Conservation (phyloP, 2,888 invertebrate species). For the Ophioninae sp. region DNA sequence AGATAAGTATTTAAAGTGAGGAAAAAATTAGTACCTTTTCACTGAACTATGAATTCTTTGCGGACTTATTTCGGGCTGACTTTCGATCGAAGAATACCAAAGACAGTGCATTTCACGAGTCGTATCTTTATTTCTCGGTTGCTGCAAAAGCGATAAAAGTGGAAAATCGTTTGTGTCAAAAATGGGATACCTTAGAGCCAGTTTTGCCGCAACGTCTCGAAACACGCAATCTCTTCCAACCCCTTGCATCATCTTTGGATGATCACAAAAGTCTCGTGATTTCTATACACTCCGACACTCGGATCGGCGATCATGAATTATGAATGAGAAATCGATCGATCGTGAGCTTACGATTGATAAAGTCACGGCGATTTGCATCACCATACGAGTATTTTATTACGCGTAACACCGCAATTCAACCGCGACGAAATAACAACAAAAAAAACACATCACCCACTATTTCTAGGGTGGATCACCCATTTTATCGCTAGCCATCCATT, state of each 20-base stretch:
- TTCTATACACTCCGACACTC: slow-evolving; percentile 21
- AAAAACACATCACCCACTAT: slow-evolving; percentile 17
- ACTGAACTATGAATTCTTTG: neutral
- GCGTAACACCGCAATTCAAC: slow-evolving; percentile 1
- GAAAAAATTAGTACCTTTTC: neutral
- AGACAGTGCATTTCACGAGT: neutral
- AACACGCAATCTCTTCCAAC: slow-evolving; percentile 1
- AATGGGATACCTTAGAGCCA: neutral
- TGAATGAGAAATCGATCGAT: slow-evolving; percentile 40
- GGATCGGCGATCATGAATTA: slow-evolving; percentile 32
- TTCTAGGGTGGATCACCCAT: slow-evolving; percentile 5
- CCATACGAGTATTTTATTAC: slow-evolving; percentile 25
- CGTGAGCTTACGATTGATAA: slow-evolving; percentile 36
- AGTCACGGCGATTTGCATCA: slow-evolving; percentile 8
- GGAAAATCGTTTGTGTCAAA: neutral
- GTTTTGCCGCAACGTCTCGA: neutral
- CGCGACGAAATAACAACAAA: neutral
- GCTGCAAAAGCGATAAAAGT: slow-evolving; percentile 1
- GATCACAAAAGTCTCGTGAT: slow-evolving; percentile 3
- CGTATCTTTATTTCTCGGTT: neutral
- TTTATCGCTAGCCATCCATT: slow-evolving; percentile 38
- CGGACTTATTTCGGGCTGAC: neutral
- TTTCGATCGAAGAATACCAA: neutral
- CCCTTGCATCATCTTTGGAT: slow-evolving; percentile 11
- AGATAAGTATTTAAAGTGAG: neutral